Conservation (phyloP, 2,113 vertebrate genomes). For the Meriones unguiculatus region DNA sequence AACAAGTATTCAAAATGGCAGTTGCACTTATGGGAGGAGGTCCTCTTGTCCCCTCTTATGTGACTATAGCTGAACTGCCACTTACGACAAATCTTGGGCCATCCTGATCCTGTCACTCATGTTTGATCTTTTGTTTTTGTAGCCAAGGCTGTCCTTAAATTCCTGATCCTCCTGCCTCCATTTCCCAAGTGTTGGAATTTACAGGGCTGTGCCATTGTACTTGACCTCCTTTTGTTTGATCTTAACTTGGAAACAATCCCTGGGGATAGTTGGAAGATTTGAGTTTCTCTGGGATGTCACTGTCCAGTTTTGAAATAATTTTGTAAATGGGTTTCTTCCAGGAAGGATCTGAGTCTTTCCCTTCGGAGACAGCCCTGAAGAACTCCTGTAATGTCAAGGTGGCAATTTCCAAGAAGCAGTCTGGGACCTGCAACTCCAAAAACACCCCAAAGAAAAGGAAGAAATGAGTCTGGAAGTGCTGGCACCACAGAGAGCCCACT, state of each 20-base stretch:
- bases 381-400: constrained; percentile 96
- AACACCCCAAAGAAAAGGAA: constrained; percentile 64
- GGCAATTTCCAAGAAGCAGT: constrained; percentile 94
- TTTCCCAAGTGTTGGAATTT: neutral
- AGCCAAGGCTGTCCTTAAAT: neutral
- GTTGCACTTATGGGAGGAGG: neutral
- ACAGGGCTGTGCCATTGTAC: neutral
- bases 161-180: neutral
- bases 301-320: constrained; percentile 98
- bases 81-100: constrained; percentile 39
- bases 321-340: constrained; percentile 99
- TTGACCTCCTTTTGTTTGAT: neutral
- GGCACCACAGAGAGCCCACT: neutral
- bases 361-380: constrained; percentile 92
- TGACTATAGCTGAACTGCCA: neutral
- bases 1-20: constrained; percentile 21
- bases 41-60: neutral
- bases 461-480: constrained; percentile 41
- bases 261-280: constrained; percentile 92
- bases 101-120: neutral
- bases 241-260: constrained; percentile 79
- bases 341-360: constrained; percentile 95
- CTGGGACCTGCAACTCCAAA: constrained; percentile 91
- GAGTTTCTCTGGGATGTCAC: constrained; percentile 94
- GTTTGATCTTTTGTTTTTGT: constrained; percentile 35